Base-by-base conservation (phyloP, 2,113 vertebrate species). In the Chlorodrepanis virens region DNA sequence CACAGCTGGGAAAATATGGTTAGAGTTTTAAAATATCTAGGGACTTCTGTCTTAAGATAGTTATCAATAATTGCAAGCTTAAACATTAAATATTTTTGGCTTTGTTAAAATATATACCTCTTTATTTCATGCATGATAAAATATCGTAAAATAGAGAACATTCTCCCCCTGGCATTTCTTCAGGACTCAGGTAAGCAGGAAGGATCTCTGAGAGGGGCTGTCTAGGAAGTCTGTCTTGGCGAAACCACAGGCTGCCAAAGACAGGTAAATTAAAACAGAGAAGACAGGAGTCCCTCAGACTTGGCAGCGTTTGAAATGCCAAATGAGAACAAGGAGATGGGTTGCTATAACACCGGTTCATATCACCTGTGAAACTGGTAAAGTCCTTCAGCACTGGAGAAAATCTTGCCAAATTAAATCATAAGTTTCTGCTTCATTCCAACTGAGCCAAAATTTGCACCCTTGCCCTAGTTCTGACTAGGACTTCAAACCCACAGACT, bases 41-140 rank as follows among this genome's bases (percentile, higher is more conserved):
- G 49, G n/a, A 81, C 74, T 93, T 89, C 71, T 93, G 22, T 93
- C 83, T 85, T 95, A 77, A 91, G 69, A 83, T 60, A 88, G 39
- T 86, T 83, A 80, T 83, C 60, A 83, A 63, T 89, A 85, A 69
- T 53, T 71, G 33, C 56, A 82, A 56, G 64, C 28, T 87, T 71
- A 45, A 91, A 68, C 18, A n/a, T 60, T 27, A 83, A 85, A 74
- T 24, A 60, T 80, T 93, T 94, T 78, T 49, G 77, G 10, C n/a
- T 81, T 40, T n/a, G 37, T 88, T 88, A 68, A 94, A 92, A 88
- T 60, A 42, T 7, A 81, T 70, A 67, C 3, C 25, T 77, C 23
- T 81, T 65, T 56, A 78, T 77, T 65, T 40, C 78, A 80, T 53
- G 15, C 20, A 35, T 31, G 16, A 71, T 56, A 82, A 71, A 84